Conservation (phyloP, 2,888 invertebrate species). For the Glyphotaelius pellucidus region DNA sequence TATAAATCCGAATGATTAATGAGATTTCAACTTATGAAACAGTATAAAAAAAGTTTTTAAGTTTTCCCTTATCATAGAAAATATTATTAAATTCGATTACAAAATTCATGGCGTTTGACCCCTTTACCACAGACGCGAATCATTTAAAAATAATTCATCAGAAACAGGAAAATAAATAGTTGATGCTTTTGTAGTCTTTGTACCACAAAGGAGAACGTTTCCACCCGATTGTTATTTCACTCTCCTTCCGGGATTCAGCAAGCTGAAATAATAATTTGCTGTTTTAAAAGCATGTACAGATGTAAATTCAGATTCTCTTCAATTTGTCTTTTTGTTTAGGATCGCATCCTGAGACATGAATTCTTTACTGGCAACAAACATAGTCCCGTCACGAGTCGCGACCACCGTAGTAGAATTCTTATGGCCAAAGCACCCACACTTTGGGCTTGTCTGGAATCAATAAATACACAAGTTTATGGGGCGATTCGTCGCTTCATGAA, state of each 20-base stretch:
- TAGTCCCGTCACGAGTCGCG: not conserved
- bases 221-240: not conserved
- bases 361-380: not conserved
- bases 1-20: not conserved
- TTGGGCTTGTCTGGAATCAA: constrained; percentile 30
- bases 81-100: not conserved
- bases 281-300: not conserved
- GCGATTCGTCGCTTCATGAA: constrained; percentile 16
- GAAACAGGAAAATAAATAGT: not conserved
- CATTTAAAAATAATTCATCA: not conserved
- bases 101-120: not conserved
- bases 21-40: not conserved
- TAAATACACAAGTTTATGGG: constrained; percentile 22
- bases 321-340: not conserved
- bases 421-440: not conserved
- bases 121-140: not conserved
- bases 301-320: not conserved
- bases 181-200: not conserved
- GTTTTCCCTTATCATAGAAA: not conserved
- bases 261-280: not conserved
- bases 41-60: not conserved
- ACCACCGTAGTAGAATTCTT: not conserved
- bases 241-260: not conserved
- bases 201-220: not conserved
- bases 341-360: not conserved